Evolutionary conservation across 2,113 vertebrate species (phyloP), one percentile per base, ranked within the genome.

Genomic region (Reinhardtius hippoglossoides): DNA sequence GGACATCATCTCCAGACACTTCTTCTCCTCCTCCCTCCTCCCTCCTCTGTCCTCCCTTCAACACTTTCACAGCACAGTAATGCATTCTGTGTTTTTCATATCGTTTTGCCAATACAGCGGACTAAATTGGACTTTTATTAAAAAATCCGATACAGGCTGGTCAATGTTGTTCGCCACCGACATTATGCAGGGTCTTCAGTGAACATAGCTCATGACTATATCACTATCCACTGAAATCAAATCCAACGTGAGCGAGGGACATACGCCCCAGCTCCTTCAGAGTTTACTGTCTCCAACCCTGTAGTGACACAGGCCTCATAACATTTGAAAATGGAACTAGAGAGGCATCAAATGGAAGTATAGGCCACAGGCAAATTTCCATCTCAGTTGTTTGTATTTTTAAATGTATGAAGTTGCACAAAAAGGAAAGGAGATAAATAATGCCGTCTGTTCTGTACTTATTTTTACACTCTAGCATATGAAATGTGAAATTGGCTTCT

Each of bases 121-220:
- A 54, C 31, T 73, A 87, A 87, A 82, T 84, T 84, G 54, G 8
- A 13, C 2, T 84, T 79, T 77, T 76, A 75, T 83, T 87, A 76
- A 85, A 31, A 89, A 85, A 78, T 73, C 50, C 9, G 0, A 59
- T 74, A 60, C 7, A 0, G 42, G n/a, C 15, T 9, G 42, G 72
- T 81, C 68, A 61, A 24, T 81, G 67, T 64, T 26, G 5, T 68
- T 59, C 1, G 12, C 55, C 60, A 54, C 60, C 26, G 21, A 27
- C 52, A 60, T 69, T 37, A 78, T 26, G 40, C 52, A 58, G 58
- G 65, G 54, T 71, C 48, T 37, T 79, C 59, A 2, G 12, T 69
- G 74, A 79, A 60, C 66, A 21, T 55, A 23, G 67, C 79, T 44
- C 26, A 63, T 18, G 18, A 76, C 81, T 66, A 64, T n/a, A n/a